Conservation (phyloP, 2,797 vertebrate species). For the Amniataba percoides region DNA sequence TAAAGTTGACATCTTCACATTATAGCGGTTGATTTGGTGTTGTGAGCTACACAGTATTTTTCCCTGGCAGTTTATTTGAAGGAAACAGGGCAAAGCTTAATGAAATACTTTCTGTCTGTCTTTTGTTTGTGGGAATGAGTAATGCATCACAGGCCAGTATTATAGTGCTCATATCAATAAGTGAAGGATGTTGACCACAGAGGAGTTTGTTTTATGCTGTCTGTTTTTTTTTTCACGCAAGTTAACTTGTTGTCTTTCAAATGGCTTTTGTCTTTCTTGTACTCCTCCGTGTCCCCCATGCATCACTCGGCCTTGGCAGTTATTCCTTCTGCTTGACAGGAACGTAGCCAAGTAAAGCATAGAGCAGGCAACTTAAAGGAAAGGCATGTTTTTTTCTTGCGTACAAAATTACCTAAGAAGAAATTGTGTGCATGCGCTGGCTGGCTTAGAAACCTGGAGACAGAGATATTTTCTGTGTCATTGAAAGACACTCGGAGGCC, state of each 20-base stretch:
- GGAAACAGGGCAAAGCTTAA: slow-evolving; percentile 77
- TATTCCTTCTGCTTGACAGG: slow-evolving; percentile 24
- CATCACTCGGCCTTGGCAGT: slow-evolving; percentile 23
- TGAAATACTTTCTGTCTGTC: slow-evolving; percentile 75
- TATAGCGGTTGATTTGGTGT: slow-evolving; percentile 86
- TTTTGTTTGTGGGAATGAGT: slow-evolving; percentile 68
- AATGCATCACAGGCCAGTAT: slow-evolving; percentile 45
- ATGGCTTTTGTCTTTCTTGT: slow-evolving; percentile 40
- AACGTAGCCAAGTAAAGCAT: neutral
- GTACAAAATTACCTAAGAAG: slow-evolving; percentile 27
- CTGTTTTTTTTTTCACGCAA: slow-evolving; percentile 31
- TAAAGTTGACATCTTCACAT: slow-evolving; percentile 85
- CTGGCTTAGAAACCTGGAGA: slow-evolving; percentile 38
- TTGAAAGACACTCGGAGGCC: slow-evolving; percentile 47
- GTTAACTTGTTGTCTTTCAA: slow-evolving; percentile 47
- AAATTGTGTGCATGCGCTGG: slow-evolving; percentile 7
- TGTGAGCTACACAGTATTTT: slow-evolving; percentile 77
- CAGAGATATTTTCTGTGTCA: slow-evolving; percentile 21
- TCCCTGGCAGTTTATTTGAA: slow-evolving; percentile 77
- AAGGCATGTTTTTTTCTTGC: slow-evolving; percentile 22
- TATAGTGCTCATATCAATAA: slow-evolving; percentile 57
- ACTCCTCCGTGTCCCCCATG: slow-evolving; percentile 15
- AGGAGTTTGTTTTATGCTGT: slow-evolving; percentile 31
- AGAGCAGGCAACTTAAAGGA: slow-evolving; percentile 11
- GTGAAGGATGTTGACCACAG: slow-evolving; percentile 51